Evolutionary conservation across 1,140 invertebrate genomes (phyloP), one percentile per base, ranked within the genome.

Genomic region (Schlechtendalia chinensis): DNA sequence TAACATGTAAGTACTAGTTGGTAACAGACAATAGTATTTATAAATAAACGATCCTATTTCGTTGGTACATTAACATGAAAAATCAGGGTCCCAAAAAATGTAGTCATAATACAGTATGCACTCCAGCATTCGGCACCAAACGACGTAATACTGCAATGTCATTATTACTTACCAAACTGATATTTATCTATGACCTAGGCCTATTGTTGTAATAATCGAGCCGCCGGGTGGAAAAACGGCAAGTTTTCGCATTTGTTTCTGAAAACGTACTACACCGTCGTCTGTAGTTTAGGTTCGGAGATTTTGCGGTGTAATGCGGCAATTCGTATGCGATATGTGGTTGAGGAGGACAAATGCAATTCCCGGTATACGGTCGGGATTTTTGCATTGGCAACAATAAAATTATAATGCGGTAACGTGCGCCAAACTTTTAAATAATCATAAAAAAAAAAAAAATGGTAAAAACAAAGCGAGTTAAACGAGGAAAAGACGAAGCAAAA

Each of bases 381-480:
- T 72, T 72, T 54, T 72, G 24, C 69, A 54, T 72, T 29, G 50
- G 8, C 47, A 17, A 29, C 69, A 54, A 54, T 72, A 72, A 72
- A 72, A 72, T 72, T 72, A 72, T 72, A 72, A 72, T 54, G 47
- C 69, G 24, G 69, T 54, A 72, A 72, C 69, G 24, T 29, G 69
- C 69, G 47, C 69, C 24, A 27, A 72, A 72, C 69, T 72, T 72
- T 72, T 72, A 72, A 72, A 72, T 72, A 54, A n/a, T n/a, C 32
- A 39, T 39, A 39, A 58, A 63, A 53, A 77, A 45, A 39, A 58
- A 63, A 53, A 77, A 45, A 29, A 24, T 32, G 53, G 56, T 54
- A 75, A 45, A 79, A 29, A 75, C 24, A 79, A 63, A 79, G 22
- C 29, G 74, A 79, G 56, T 50, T 39, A 45, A 50, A 39, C 3